Conservation (phyloP, 1,140 invertebrate species). For the Triops cancriformis region DNA sequence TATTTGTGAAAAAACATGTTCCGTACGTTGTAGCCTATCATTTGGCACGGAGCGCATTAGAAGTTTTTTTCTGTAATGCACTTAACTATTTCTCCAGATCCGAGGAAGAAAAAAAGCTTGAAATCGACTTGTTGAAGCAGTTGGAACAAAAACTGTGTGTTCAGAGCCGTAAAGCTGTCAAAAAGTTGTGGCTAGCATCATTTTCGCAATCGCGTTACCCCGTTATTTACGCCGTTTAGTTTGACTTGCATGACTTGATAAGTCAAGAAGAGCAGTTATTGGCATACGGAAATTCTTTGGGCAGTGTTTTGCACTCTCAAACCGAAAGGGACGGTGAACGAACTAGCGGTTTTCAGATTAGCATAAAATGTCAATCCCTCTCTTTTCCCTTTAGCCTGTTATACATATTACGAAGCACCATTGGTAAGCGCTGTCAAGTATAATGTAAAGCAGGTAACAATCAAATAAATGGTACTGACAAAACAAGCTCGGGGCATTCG, state of each 20-base stretch:
- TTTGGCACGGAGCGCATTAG: not conserved
- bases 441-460: too few relatives aligned
- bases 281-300: not conserved
- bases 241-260: not conserved
- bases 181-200: not conserved
- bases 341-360: not conserved
- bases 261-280: not conserved
- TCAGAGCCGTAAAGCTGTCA: not conserved
- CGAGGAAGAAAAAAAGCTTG: not conserved
- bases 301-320: not conserved
- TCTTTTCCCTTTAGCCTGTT: not conserved
- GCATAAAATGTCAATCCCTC: not conserved
- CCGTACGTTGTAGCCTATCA: not conserved
- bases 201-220: not conserved
- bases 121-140: not conserved
- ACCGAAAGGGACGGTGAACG: not conserved
- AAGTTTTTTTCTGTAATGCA: not conserved
- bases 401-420: too few relatives aligned
- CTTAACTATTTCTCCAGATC: not conserved
- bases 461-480: too few relatives aligned
- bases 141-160: not conserved
- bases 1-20: not conserved
- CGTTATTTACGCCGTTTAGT: not conserved
- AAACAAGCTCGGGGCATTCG: too few relatives aligned
- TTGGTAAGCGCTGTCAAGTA: too few relatives aligned